Evolutionary conservation across 2,888 invertebrate genomes (phyloP), one percentile per base, ranked within the genome.

Genomic region (Dicyrtomina minuta): DNA sequence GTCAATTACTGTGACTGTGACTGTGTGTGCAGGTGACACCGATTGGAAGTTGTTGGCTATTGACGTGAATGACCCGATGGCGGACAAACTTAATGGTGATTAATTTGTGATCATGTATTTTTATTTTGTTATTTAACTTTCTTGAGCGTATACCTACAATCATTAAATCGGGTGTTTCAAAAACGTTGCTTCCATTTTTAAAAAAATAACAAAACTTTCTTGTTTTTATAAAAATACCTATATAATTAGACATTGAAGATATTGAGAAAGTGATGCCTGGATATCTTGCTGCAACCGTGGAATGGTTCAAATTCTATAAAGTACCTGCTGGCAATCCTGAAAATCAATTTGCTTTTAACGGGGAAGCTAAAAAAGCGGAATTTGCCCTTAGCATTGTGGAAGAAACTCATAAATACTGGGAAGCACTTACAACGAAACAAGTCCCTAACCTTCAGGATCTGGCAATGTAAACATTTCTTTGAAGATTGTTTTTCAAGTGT

Each of bases 301-400:
- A 98, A 84, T 99, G 99, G 99, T 97, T 99, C 84, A 90, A 92
- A 82, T 92, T 96, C 75, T 99, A 99, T 85, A 99, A 99, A 85
- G 93, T 98, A 80, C 99, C 99, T 69, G 96, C 96, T 85, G 96
- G 96, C 60, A 97, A 93, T 83, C 94, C 96, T 1, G 90, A 90
- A 83, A 99, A 99, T 85, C 88, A 90, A 82, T 99, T 99, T 86
- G 99, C 97, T 12, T 98, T 97, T 83, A 91, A 94, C 83, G 98
- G 93, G 3, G 91, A 96, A 84, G 91, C 94, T 33, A 96, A 97
- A 84, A 88, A 90, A 80, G 87, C 88, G 44, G 89, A 89, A 43
- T 94, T 92, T 83, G 93, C 95, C 8, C 86, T 89, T 72, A 87
- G 88, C 79, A 86, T 94, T 66, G 85, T 93, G 66, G 88, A 89